phyloP scores from a whole-genome alignment of 2,797 vertebrate species.

The Neosilurus hyrtlii region DNA sequence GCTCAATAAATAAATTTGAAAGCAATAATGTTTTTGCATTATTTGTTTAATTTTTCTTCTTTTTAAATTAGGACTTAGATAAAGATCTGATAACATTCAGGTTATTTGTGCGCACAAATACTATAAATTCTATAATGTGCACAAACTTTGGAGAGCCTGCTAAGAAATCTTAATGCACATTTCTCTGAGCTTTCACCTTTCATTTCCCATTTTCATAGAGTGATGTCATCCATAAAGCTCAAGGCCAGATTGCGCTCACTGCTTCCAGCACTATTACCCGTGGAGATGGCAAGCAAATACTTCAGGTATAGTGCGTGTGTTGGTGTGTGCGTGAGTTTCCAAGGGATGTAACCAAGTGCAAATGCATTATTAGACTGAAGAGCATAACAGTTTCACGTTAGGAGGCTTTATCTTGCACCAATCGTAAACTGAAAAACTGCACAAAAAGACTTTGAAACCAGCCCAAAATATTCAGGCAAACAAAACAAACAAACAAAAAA shows the following conservation, averaged over 20 bases:
- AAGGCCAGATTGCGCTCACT: constrained; percentile 93
- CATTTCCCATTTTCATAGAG: constrained; percentile 74
- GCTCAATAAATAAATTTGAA: not conserved
- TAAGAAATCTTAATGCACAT: not conserved
- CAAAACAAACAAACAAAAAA: too few species aligned
- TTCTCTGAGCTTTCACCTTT: not conserved
- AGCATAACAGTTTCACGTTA: not conserved
- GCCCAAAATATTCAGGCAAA: not conserved
- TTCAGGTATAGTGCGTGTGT: constrained; percentile 78
- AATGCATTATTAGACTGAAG: not conserved
- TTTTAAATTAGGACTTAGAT: not conserved
- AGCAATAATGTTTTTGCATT: not conserved
- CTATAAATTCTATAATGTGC: not conserved
- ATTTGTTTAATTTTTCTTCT: not conserved
- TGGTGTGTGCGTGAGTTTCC: not conserved
- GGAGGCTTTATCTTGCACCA: not conserved
- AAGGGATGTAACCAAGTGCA: not conserved
- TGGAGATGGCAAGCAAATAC: constrained; percentile 92
- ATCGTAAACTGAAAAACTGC: not conserved
- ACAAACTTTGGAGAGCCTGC: not conserved
- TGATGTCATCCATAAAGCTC: constrained; percentile 93
- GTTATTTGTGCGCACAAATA: not conserved
- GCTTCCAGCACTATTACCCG: constrained; percentile 86
- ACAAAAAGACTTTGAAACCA: not conserved
- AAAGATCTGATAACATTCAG: not conserved